Conservation (phyloP, 2,797 vertebrate genomes). For the Mus minutoides region DNA sequence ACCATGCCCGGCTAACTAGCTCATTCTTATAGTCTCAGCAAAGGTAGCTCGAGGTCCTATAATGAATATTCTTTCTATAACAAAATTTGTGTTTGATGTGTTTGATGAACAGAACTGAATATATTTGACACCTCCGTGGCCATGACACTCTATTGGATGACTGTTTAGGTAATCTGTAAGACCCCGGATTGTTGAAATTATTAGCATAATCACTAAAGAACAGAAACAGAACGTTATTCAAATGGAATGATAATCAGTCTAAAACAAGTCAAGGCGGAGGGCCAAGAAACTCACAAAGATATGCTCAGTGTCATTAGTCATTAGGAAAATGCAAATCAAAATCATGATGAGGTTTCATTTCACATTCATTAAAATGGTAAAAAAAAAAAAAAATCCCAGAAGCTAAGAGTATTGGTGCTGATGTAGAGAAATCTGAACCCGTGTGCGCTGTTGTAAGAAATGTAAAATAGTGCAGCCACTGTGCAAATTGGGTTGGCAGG, state of each 20-base stretch:
- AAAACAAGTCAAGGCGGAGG: constrained; percentile 44
- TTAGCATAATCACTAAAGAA: constrained; percentile 43
- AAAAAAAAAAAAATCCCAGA: neutral
- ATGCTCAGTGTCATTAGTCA: neutral
- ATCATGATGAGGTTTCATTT: neutral
- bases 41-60: constrained; percentile 1
- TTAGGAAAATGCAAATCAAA: neutral
- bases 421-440: neutral
- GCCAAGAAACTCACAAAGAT: neutral
- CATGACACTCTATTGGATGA: neutral
- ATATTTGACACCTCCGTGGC: neutral
- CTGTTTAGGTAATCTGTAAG: constrained; percentile 35
- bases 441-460: neutral
- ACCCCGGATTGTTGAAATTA: constrained; percentile 20
- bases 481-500: neutral
- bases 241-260: constrained; percentile 39
- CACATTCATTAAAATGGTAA: neutral
- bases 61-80: constrained; percentile 29
- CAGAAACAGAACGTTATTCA: constrained; percentile 18
- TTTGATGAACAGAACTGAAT: constrained; percentile 24
- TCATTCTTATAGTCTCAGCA: constrained; percentile 11
- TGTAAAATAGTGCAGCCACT: neutral
- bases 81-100: neutral
- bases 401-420: neutral
- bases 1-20: too few relatives aligned